Percentiles rank a stretch among this genome's conserved stretches.
phyloP scores from a whole-genome alignment of 2,888 invertebrate genomes.

The Rhamnusium bicolor region DNA sequence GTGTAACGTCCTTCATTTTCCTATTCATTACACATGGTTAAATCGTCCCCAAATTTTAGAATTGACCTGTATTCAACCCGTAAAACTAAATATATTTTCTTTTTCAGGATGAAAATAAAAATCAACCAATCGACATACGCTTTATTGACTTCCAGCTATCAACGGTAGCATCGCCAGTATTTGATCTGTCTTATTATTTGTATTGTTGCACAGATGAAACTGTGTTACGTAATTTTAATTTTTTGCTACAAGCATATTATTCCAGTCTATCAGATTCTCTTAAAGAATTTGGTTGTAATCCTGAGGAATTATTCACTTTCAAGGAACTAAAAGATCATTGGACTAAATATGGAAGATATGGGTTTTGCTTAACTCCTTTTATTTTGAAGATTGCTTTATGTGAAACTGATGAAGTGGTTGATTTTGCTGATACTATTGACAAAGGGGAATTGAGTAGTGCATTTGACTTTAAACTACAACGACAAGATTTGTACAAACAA shows the following conservation, averaged over 20 bases:
- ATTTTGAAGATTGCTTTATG: conserved; percentile 53
- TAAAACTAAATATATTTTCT: background rate
- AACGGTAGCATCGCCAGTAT: conserved; percentile 54
- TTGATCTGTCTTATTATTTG: conserved; percentile 60
- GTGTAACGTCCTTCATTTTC: no score
- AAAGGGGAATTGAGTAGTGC: conserved; percentile 37
- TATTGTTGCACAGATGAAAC: conserved; percentile 54
- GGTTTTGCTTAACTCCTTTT: conserved; percentile 51
- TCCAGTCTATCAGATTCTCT: conserved; percentile 51
- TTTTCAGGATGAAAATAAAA: conserved; percentile 51
- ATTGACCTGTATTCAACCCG: no score
- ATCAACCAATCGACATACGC: conserved; percentile 54
- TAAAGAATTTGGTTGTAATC: conserved; percentile 49
- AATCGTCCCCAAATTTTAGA: no score
- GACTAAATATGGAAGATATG: conserved; percentile 55
- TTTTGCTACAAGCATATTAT: conserved; percentile 56
- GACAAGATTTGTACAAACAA: conserved; percentile 40
- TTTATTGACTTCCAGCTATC: conserved; percentile 61
- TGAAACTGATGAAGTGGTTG: conserved; percentile 50
- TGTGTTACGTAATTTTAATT: conserved; percentile 54
- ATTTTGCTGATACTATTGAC: conserved; percentile 47
- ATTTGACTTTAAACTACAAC: conserved; percentile 41
- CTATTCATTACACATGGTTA: no score
- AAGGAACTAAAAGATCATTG: conserved; percentile 55
- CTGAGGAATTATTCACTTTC: conserved; percentile 48